Base-by-base conservation (phyloP, 2,888 invertebrate genomes). In the Tipula lateralis region DNA sequence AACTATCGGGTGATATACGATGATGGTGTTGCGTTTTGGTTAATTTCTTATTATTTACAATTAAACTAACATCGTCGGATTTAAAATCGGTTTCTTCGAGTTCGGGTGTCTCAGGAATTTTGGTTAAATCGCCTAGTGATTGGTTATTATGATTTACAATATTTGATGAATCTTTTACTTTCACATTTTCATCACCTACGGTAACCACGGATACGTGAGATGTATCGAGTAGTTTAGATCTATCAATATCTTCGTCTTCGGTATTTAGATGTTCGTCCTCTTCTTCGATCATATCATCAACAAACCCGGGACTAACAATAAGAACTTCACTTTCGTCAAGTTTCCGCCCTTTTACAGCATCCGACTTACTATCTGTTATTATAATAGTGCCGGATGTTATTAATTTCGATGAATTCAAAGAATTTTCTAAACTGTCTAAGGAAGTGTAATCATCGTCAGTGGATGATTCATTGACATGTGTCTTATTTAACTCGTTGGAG, bases 171-270 rank as follows among this genome's bases (percentile, higher is more conserved):
- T 95, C 96, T 87, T 94, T 94, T 5, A 94, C 93, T 88, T 94
- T 94, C 32, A 95, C 94, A 7, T 84, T 44, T 87, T 95, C 95
- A 87, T 95, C 94, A 84, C 96, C 97, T 16, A 97, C 96, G 32
- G 96, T 96, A 86, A 97, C 96, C 85, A 97, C 97, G 0, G 97
- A 97, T 85, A 97, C 96, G 90, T 97, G 97, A 88, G 96, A 96
- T 86, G 95, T 96, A 89, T 97, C 96, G 89, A 93, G 87, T 30
- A 91, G 87, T 83, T 88, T 87, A 29, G 91, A 90, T 1, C 89
- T 88, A 32, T 86, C 86, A 44, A 87, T 87, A 84, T 88, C 87
- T 84, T 88, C 89, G 29, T 88, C 87, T 9, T 80, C 80, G 12
- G 30, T 29, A 81, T 81, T 29, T 13, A 24, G 7, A 13, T 19